Conservation (phyloP, 1,140 invertebrate species). For the Trachelipus rathkii region DNA sequence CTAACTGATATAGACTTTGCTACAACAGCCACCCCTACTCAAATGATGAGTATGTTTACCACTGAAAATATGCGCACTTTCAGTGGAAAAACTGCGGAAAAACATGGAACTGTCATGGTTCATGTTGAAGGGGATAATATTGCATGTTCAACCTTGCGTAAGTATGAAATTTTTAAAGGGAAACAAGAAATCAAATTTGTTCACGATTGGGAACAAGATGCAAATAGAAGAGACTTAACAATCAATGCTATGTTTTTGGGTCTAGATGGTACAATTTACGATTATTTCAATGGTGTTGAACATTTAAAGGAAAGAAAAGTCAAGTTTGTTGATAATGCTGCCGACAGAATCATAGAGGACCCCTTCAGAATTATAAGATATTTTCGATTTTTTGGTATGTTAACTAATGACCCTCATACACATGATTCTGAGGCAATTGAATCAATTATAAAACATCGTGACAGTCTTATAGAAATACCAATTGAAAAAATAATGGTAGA, state of each 20-base stretch:
- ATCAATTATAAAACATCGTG: slow-evolving; percentile 73
- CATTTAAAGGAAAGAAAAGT: slow-evolving; percentile 76
- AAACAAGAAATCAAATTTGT: slow-evolving; percentile 91
- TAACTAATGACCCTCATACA: slow-evolving; percentile 63
- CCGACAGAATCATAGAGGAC: slow-evolving; percentile 86
- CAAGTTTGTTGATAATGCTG: slow-evolving; percentile 86
- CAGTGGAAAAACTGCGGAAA: slow-evolving; percentile 81
- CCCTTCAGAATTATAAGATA: slow-evolving; percentile 91
- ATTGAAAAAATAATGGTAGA: slow-evolving; percentile 97
- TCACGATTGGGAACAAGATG: slow-evolving; percentile 90
- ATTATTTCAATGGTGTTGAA: slow-evolving; percentile 93
- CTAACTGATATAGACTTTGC: slow-evolving; percentile 97
- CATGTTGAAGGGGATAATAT: slow-evolving; percentile 91
- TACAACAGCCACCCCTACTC: slow-evolving; percentile 86
- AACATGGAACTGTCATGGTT: slow-evolving; percentile 94
- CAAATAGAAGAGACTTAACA: slow-evolving; percentile 90
- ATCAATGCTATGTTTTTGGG: slow-evolving; percentile 98
- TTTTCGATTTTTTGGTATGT: slow-evolving; percentile 91
- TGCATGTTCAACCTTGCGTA: slow-evolving; percentile 85
- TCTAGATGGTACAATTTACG: slow-evolving; percentile 89
- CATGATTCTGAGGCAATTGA: slow-evolving; percentile 74
- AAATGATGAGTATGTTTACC: slow-evolving; percentile 94
- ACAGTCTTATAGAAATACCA: slow-evolving; percentile 76
- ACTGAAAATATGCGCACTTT: slow-evolving; percentile 83
- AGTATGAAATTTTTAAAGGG: slow-evolving; percentile 90